phyloP scores from a whole-genome alignment of 2,888 invertebrate species.

The Polydrusus pterygomalis region DNA sequence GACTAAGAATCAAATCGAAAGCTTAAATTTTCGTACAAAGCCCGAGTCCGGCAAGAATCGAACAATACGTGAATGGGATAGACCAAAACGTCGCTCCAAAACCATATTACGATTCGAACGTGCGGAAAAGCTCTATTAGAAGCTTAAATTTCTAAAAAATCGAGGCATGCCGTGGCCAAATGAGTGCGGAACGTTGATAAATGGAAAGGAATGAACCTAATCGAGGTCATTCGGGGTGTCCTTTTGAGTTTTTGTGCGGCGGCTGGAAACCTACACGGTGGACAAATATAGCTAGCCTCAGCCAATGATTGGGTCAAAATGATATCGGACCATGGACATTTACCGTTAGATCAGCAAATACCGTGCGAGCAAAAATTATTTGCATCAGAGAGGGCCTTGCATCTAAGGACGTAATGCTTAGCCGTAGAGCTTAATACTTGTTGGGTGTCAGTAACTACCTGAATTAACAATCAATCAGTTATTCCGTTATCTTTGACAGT shows the following conservation, averaged over 20 bases:
- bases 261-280: background rate
- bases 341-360: too few species aligned
- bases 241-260: background rate
- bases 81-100: conserved; percentile 45
- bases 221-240: background rate
- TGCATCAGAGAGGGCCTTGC: too few species aligned
- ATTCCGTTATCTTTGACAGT: too few species aligned
- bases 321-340: too few species aligned
- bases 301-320: too few species aligned
- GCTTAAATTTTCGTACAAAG: conserved; percentile 45
- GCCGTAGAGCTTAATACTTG: too few species aligned
- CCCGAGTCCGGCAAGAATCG: conserved; percentile 19
- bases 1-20: conserved; percentile 47
- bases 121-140: conserved; percentile 44
- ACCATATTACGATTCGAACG: conserved; percentile 50
- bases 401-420: too few species aligned
- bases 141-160: conserved; percentile 52
- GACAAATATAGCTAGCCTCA: too few species aligned
- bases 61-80: conserved; percentile 47
- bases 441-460: too few species aligned
- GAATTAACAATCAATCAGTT: too few species aligned
- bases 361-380: too few species aligned
- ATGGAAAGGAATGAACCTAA: conserved; percentile 35
- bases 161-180: conserved; percentile 23
- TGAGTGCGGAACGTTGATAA: conserved; percentile 47